A percentile compares a stretch with the other conserved stretches of the same genome.
Conservation (phyloP, 2,113 vertebrate species). For the Actinemys pallida region DNA sequence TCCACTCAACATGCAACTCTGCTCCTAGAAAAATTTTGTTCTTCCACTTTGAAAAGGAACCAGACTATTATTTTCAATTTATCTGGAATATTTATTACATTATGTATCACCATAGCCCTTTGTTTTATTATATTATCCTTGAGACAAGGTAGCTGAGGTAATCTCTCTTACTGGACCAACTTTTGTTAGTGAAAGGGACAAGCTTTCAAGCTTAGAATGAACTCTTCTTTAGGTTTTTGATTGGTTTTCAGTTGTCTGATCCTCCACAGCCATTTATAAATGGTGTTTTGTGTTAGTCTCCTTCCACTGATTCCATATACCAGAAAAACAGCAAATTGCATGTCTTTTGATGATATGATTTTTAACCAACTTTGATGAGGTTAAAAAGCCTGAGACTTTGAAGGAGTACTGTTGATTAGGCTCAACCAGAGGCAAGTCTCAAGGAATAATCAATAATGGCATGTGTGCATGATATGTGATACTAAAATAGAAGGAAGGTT, state of each 20-base stretch:
- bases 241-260: not conserved
- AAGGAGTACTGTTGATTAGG: not conserved
- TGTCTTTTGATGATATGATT: not conserved
- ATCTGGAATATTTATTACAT: not conserved
- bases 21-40: not conserved
- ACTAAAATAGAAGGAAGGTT: not conserved
- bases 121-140: not conserved
- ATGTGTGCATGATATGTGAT: not conserved
- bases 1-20: rapidly evolving
- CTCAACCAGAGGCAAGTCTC: not conserved
- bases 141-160: not conserved
- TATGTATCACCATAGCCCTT: not conserved
- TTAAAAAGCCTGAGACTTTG: not conserved
- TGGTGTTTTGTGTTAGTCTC: not conserved
- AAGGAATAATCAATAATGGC: not conserved
- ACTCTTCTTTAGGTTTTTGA: not conserved
- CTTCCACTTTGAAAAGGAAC: not conserved
- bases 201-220: not conserved
- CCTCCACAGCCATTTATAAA: not conserved
- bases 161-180: not conserved
- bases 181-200: not conserved
- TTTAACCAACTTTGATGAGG: not conserved
- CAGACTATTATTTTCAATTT: not conserved
- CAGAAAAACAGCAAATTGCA: not conserved
- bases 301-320: rapidly evolving